Evolutionary conservation across 2,888 invertebrate species (phyloP).

Genomic region (Sphecodes monilicornis): DNA sequence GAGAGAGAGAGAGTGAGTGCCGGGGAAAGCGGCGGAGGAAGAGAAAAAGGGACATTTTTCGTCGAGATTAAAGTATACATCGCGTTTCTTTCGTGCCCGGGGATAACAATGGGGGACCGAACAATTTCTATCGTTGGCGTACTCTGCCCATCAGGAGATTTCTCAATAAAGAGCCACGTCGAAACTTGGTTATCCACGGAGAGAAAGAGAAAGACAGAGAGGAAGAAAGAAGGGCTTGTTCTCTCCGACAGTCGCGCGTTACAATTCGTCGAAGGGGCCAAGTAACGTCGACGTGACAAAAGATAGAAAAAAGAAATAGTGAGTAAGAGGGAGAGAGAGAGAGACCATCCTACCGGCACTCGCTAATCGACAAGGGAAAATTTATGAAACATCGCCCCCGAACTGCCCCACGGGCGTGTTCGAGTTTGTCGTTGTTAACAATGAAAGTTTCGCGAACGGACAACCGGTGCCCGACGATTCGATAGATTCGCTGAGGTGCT

Average conservation of each 20-base stretch:
- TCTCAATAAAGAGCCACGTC: conserved; percentile 17
- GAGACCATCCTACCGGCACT: background rate
- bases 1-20: too few species aligned
- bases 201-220: background rate
- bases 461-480: conserved; percentile 26
- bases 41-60: conserved; percentile 26
- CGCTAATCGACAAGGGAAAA: conserved; percentile 4
- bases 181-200: conserved; percentile 33
- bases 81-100: conserved; percentile 7
- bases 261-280: background rate
- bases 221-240: background rate
- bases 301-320: background rate
- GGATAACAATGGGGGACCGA: conserved; percentile 41
- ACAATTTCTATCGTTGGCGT: conserved; percentile 28
- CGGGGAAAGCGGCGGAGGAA: background rate
- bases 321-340: background rate
- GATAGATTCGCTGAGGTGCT: conserved; percentile 16
- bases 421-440: conserved; percentile 35
- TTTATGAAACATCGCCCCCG: conserved; percentile 24
- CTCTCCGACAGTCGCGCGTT: conserved; percentile 3
- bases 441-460: conserved; percentile 27
- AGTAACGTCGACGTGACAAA: background rate
- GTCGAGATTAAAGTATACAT: conserved; percentile 47
- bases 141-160: conserved; percentile 26
- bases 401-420: conserved; percentile 22